phyloP scores from a whole-genome alignment of 2,888 invertebrate species.

The Tanaodytes sp. region DNA sequence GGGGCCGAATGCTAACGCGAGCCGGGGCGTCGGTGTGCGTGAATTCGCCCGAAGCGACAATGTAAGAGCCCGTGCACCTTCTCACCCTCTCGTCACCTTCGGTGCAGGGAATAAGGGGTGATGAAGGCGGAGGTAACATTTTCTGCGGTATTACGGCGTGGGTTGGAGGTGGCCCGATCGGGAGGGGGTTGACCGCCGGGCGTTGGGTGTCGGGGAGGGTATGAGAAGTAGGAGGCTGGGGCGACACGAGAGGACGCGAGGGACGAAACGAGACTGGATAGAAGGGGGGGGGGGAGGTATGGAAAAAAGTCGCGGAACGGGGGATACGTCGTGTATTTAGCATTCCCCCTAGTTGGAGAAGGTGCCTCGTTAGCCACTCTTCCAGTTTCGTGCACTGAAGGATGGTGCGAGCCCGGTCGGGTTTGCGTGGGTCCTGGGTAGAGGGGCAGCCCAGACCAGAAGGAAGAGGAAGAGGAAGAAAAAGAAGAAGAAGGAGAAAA shows the following conservation, averaged over 20 bases:
- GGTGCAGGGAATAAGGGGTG: constrained; percentile 47
- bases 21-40: constrained; percentile 47
- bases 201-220: constrained; percentile 38
- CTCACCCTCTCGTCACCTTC: constrained; percentile 56
- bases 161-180: constrained; percentile 42
- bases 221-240: constrained; percentile 36
- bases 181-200: constrained; percentile 37
- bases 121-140: constrained; percentile 53
- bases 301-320: constrained; percentile 63
- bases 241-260: constrained; percentile 26
- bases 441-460: constrained; percentile 8
- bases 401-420: constrained; percentile 46
- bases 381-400: constrained; percentile 53
- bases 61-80: constrained; percentile 60
- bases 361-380: constrained; percentile 68
- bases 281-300: constrained; percentile 38
- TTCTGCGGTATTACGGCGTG: constrained; percentile 38
- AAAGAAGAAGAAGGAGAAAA: constrained; percentile 12
- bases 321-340: constrained; percentile 65
- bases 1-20: constrained; percentile 14
- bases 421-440: constrained; percentile 30
- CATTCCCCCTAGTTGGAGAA: constrained; percentile 68
- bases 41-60: constrained; percentile 60
- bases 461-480: neutral
- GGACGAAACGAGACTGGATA: no score